Evolutionary conservation across 2,797 vertebrate species (phyloP).

Genomic region (Pantherophis vulpinus): DNA sequence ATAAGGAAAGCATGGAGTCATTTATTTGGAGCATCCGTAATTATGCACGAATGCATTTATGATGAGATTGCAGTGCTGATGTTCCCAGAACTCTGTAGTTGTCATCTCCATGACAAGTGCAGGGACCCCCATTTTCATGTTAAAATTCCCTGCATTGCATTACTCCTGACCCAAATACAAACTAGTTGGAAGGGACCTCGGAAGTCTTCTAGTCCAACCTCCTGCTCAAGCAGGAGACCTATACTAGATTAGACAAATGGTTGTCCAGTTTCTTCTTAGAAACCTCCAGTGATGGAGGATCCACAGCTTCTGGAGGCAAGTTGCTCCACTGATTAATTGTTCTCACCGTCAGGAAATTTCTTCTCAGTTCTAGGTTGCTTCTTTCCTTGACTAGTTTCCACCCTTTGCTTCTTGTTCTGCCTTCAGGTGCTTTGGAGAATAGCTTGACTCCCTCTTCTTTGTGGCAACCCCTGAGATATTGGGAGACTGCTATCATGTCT

Average conservation of each 20-base stretch:
- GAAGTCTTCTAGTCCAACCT: background rate
- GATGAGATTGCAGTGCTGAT: too few species aligned
- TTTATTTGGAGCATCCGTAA: too few species aligned
- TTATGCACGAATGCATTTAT: too few species aligned
- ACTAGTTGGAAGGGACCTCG: too few species aligned
- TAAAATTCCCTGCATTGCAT: too few species aligned
- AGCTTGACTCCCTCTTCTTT: background rate
- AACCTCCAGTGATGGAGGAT: too few species aligned
- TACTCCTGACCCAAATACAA: too few species aligned
- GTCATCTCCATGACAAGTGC: too few species aligned
- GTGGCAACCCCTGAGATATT: background rate
- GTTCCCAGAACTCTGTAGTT: too few species aligned
- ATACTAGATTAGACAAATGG: background rate
- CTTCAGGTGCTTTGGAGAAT: background rate
- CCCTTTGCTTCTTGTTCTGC: background rate
- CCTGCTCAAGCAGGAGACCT: background rate
- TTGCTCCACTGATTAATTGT: background rate
- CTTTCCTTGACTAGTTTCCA: background rate
- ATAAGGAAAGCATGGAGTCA: too few species aligned
- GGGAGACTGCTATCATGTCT: background rate
- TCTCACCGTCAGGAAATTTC: background rate
- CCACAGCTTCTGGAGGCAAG: too few species aligned
- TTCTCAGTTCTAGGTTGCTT: background rate
- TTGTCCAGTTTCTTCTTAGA: background rate
- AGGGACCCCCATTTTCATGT: too few species aligned